Evolutionary conservation across 2,113 vertebrate genomes (phyloP), one percentile per base, ranked within the genome.

Genomic region (Nerophis lumbriciformis): DNA sequence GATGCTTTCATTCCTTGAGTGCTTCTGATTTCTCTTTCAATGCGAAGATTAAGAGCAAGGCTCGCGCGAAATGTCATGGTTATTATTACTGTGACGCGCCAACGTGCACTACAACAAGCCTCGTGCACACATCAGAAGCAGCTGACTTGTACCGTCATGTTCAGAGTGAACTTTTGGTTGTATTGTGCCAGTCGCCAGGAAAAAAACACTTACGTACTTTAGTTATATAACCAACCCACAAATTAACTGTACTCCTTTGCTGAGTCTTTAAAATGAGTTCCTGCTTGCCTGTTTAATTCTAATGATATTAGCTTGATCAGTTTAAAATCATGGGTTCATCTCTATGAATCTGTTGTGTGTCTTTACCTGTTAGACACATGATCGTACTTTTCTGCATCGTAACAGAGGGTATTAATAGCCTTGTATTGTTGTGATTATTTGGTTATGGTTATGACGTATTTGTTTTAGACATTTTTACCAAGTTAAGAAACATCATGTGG

Each of bases 1-100:
- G 82, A 81, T 79, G 80, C 84, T 85, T 84, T 87, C 83, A 81
- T 87, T 87, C 79, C 79, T 79, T 69, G 81, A 83, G 78, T 71
- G 78, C 74, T 78, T 67, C 49, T 54, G 51, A 73, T 81, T 85
- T 85, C 73, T 75, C 80, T 82, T 74, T 82, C 76, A 81, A 85
- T 82, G 76, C 76, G 72, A 73, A 72, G 77, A 82, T 73, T 63
- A 59, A 53, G 67, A 54, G 61, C 61, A 28, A 72, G 71, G 69
- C 75, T 13, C 50, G 66, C 50, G 53, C 66, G 66, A 59, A 66
- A 42, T 68, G 69, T 64, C 36, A 68, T 12, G 50, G 51, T 70
- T 73, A 60, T 70, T 73, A 60, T 56, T 21, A 37, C 12, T 6
- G 52, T 7, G 28, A 48, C 51, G 65, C 71, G 35, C 61, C 48